Base-by-base conservation (phyloP, 1,140 invertebrate genomes). In the Melanaphis sacchari region DNA sequence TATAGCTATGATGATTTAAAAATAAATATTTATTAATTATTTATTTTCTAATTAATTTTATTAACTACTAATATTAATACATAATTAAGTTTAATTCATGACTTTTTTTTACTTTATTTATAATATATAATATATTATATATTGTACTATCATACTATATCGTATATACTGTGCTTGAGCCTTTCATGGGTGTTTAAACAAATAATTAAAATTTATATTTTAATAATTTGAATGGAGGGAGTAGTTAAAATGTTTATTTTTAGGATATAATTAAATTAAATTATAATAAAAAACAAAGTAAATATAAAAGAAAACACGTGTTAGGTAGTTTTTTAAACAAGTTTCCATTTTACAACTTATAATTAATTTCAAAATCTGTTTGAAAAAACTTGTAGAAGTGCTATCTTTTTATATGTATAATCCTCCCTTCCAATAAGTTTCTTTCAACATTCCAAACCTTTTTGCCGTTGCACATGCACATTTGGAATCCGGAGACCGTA, bases 361-460 rank as follows among this genome's bases (percentile, higher is more conserved):
- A 90, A 90, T 90, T 90, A 59, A 90, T 90, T 90, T 66, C 88
- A n/a, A 54, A 87, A 89, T 54, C 52, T 41, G 89, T 90, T 54
- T 40, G 36, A 54, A 41, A 90, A 90, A 59, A 66, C 38, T 40
- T 40, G 54, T 5, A 41, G 38, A 41, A 90, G 15, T 18, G 24
- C 22, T 46, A 59, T 90, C 52, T 49, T 89, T 89, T 52, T 54
- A 21, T 22, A 54, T 43, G 43, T 26, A 36, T 89, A 89, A 54
- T 89, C n/a, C 38, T 90, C 89, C 38, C 52, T 31, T 21, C n/a
- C 38, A n/a, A 41, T 66, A 90, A 90, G 52, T 90, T 90, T 90
- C 38, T 59, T 90, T 90, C 91, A n/a, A 54, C 91, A 93, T 93
- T 93, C 91, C 91, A 54, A 52, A 93, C 91, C 90, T 93, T 93